Conservation (phyloP, 2,113 vertebrate genomes). For the Dendrocopos noguchii region DNA sequence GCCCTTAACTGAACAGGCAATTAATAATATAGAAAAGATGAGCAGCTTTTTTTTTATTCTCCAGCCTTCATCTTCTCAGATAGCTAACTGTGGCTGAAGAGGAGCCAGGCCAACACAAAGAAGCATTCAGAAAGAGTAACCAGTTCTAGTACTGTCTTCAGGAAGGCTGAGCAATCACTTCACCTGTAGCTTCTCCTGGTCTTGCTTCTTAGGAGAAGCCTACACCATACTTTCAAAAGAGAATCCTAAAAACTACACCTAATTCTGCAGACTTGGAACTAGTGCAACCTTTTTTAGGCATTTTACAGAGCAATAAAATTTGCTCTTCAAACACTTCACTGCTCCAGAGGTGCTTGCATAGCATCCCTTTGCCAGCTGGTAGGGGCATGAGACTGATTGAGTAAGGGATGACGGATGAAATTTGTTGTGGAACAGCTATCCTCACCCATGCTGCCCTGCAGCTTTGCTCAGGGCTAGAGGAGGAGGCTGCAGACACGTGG, state of each 20-base stretch:
- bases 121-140: neutral
- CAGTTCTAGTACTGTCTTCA: neutral
- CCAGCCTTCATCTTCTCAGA: neutral
- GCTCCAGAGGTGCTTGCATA: neutral
- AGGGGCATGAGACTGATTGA: rapidly evolving
- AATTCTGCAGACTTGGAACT: neutral
- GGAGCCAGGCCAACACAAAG: neutral
- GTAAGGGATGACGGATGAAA: neutral
- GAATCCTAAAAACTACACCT: neutral
- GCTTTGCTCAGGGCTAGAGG: neutral
- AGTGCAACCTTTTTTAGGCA: neutral
- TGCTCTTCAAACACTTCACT: neutral
- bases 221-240: neutral
- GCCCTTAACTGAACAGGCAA: neutral
- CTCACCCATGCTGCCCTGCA: neutral
- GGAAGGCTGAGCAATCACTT: neutral
- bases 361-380: neutral
- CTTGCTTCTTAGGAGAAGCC: neutral
- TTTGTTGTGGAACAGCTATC: neutral
- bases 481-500: neutral
- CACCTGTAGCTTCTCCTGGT: neutral
- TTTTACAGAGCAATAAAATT: neutral
- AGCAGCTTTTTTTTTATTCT: neutral
- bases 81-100: neutral
- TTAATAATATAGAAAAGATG: neutral